These are phyloP conservation scores for Glaucomys volans DNA, from an alignment of 2,113 vertebrate genomes.

Conservation along the genomic window DNA sequence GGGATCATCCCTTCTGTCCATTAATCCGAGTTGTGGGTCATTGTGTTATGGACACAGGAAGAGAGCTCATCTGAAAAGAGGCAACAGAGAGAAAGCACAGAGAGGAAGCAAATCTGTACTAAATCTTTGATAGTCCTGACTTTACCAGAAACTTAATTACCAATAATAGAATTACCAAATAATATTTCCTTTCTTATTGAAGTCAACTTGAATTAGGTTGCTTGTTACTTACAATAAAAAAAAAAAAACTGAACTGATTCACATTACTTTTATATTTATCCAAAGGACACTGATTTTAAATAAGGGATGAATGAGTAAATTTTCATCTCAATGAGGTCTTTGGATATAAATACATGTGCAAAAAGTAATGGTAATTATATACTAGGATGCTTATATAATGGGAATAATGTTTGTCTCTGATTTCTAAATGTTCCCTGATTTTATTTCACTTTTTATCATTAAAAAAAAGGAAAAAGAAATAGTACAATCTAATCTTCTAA, in stretches of 20 bases:
- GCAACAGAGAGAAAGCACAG: neutral
- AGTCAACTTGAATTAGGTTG: neutral
- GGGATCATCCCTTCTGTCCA: neutral
- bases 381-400: neutral
- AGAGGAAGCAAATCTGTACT: neutral
- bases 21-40: neutral
- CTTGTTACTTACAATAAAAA: neutral
- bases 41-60: neutral
- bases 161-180: neutral
- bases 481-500: neutral
- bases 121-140: neutral
- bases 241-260: neutral
- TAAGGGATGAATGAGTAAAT: neutral
- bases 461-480: neutral
- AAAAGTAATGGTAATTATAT: neutral
- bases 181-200: neutral
- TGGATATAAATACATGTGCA: neutral
- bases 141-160: neutral
- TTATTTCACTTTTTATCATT: neutral
- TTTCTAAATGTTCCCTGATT: neutral
- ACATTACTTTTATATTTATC: constrained; percentile 12
- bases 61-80: neutral
- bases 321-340: neutral
- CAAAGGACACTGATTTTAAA: neutral
- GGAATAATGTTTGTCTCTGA: neutral